Evolutionary conservation across 2,797 vertebrate genomes (phyloP).

Genomic region (Oreochromis grahami): DNA sequence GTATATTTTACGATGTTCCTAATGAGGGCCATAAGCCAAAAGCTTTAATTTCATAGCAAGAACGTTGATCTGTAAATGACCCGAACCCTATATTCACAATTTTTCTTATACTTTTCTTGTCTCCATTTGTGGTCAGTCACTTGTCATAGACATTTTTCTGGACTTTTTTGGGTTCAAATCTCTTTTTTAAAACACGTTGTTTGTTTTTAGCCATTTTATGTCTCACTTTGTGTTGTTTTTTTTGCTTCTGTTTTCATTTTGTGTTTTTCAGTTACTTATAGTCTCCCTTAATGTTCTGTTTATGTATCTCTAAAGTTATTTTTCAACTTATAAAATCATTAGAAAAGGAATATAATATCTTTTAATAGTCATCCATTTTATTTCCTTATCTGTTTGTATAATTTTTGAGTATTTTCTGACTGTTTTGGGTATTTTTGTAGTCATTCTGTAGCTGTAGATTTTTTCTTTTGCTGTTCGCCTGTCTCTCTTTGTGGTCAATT

Average conservation of each 20-base stretch:
- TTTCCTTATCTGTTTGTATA: background rate
- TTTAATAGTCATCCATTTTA: background rate
- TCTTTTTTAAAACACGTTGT: background rate
- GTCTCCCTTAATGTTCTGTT: background rate
- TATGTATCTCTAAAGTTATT: background rate
- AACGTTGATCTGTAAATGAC: background rate
- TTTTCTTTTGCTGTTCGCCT: background rate
- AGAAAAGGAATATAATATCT: too few relatives aligned
- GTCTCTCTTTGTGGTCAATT: background rate
- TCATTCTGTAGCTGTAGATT: background rate
- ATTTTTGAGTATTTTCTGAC: background rate
- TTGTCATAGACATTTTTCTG: background rate
- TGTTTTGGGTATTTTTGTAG: background rate
- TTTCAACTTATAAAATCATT: background rate
- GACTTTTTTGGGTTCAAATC: background rate
- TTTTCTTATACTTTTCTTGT: background rate
- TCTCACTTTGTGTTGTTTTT: background rate
- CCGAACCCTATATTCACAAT: background rate
- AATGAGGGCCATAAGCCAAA: background rate
- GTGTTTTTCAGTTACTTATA: background rate
- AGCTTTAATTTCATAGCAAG: background rate
- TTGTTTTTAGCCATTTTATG: background rate
- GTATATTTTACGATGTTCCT: background rate
- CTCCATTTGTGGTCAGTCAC: background rate
- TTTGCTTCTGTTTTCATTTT: background rate